A percentile compares a stretch with the other conserved stretches of the same genome.
Conservation (phyloP, 2,113 vertebrate species). For the Columbina picui region DNA sequence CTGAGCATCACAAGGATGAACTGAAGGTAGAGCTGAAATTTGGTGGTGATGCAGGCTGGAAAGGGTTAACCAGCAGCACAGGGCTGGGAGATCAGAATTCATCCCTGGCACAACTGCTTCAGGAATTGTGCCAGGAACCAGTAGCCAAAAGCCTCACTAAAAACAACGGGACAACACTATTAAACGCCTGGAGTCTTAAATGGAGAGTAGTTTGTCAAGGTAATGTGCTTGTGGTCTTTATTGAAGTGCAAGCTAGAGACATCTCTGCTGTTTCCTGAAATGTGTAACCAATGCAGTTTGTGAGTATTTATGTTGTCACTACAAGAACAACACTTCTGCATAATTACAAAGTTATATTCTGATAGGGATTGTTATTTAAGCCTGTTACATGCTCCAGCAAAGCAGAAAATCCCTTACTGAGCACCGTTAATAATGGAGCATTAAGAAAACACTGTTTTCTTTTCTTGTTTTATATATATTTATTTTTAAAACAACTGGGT, state of each 20-base stretch:
- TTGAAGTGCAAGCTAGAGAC: not conserved
- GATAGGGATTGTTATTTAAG: slow-evolving; percentile 40
- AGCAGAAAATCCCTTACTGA: slow-evolving; percentile 59
- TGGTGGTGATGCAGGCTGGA: not conserved
- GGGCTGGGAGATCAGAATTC: not conserved
- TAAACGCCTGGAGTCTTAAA: not conserved
- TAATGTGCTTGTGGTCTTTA: accelerated
- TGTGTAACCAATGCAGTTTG: not conserved
- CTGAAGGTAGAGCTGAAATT: not conserved
- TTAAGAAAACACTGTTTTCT: slow-evolving; percentile 45
- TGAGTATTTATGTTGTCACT: not conserved
- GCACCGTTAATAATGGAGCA: slow-evolving; percentile 55
- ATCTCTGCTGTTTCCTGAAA: not conserved
- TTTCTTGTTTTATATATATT: not conserved
- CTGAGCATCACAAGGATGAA: not conserved
- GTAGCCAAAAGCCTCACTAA: not conserved
- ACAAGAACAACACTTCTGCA: not conserved
- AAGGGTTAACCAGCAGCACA: not conserved
- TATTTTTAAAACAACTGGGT: slow-evolving; percentile 13
- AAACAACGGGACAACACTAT: not conserved
- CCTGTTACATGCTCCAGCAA: slow-evolving; percentile 56
- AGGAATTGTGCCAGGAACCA: not conserved
- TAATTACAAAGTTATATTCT: slow-evolving; percentile 38
- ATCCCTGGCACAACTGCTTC: not conserved
- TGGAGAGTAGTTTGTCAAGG: not conserved